phyloP scores from a whole-genome alignment of 2,797 vertebrate genomes.

The Saxicola maurus region DNA sequence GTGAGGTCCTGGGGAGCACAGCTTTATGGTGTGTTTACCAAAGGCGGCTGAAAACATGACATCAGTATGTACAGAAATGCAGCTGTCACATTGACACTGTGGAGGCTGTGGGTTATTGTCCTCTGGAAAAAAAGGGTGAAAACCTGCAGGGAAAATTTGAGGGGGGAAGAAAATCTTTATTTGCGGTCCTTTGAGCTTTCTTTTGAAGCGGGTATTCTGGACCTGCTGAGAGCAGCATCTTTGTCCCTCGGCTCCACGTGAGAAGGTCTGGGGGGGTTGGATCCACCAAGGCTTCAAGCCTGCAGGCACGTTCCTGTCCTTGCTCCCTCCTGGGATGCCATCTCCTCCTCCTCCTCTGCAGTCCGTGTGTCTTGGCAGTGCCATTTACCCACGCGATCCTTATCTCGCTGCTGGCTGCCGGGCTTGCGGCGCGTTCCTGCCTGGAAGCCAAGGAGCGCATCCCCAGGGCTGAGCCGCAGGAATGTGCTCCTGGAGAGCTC shows the following conservation, averaged over 20 bases:
- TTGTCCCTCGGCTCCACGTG: not conserved
- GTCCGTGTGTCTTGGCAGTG: not conserved
- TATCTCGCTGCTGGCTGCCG: not conserved
- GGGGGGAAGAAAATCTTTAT: not conserved
- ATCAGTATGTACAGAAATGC: not conserved
- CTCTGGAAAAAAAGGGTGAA: not conserved
- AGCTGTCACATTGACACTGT: fast-evolving
- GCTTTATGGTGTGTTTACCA: slow-evolving; percentile 11
- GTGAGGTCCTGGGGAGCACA: not conserved
- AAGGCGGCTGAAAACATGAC: not conserved
- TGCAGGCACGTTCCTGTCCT: not conserved
- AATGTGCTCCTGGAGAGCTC: not conserved
- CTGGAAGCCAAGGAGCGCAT: not conserved
- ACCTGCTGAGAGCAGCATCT: not conserved
- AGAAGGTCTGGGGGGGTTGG: not conserved
- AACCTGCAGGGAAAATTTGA: not conserved
- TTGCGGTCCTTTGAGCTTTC: not conserved
- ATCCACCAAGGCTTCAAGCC: not conserved
- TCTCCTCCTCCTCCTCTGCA: not conserved
- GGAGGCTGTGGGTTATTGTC: not conserved
- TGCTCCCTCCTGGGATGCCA: not conserved
- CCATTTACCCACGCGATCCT: not conserved
- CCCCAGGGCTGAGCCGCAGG: not conserved
- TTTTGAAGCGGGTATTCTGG: not conserved
- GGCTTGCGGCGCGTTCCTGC: not conserved